Evolutionary conservation across 2,113 vertebrate genomes (phyloP), one percentile per base, ranked within the genome.

Genomic region (Alouatta palliata): DNA sequence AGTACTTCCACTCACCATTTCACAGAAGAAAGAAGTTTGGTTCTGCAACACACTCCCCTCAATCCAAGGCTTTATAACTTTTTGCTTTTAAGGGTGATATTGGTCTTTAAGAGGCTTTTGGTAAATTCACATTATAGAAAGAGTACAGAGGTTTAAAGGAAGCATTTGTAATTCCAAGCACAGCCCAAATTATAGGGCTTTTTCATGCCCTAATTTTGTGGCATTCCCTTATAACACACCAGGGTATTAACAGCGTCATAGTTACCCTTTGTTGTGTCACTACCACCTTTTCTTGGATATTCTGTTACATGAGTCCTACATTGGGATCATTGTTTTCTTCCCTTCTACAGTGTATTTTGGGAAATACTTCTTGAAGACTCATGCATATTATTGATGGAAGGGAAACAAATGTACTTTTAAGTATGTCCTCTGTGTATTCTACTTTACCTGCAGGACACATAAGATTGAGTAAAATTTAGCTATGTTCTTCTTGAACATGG

Each of bases 1-100:
- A 96, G 21, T 73, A 64, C 76, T 86, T 89, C 16, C 16, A 75
- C 45, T 91, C 75, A 91, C n/a, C 43, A 85, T 92, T 95, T 76
- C 52, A 68, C 81, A 90, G 58, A n/a, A 23, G n/a, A 49, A 58
- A 40, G 35, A 80, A 87, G 37, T 75, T 64, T 88, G 66, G 13
- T 80, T 66, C 58, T 61, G 47, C 86, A 77, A 76, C n/a, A 32
- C 58, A 14, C 7, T 70, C 32, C 27, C 40, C 43, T 49, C 37
- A 49, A 3, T 70, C 45, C 17, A 89, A 76, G 58, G 17, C 43
- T 35, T 94, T 21, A 20, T 43, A 52, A 70, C 27, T 61, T 88
- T 91, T 94, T 93, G 23, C 64, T 91, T 85, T 90, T n/a, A 71
- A 56, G 17, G 64, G 25, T 87, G 19, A 73, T 80, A 12, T 88